Evolutionary conservation across 2,888 invertebrate genomes (phyloP), one percentile per base, ranked within the genome.

Genomic region (Amitus sp.): DNA sequence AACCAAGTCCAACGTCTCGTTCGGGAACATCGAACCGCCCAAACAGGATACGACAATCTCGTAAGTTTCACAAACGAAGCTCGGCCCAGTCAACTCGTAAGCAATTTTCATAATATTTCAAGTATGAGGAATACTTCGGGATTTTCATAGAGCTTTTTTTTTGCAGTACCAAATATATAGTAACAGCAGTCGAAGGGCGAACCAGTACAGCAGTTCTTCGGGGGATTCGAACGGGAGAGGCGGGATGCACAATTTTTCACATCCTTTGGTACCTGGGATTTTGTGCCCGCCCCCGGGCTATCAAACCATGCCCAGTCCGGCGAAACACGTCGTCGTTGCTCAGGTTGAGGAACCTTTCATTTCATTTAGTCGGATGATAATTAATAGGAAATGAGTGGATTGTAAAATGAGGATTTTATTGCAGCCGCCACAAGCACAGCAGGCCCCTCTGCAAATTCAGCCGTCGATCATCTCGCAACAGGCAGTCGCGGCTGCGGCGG

Each of bases 191-290:
- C 81, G 83, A 40, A 75, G 79, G 69, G 65, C 85, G 87, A 72
- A 82, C 48, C 81, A 87, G 86, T 23, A 20, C 19, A 75, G 89
- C 86, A 66, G 91, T 88, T 67, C 86, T 89, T 60, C 94, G 88
- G 83, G 67, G 50, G 78, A 80, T 37, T 80, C 80, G 12, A 81
- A 78, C 23, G 80, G 80, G 34, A 69, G 82, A 63, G 79, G 70
- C 42, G 82, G 78, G 54, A 86, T 86, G 19, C 85, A 90, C 66
- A 90, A 92, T 42, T 96, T 96, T 86, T 92, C 93, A 74, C 93
- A 95, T 75, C 93, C 95, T 82, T 87, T 96, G 82, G 95, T 96
- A 30, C 95, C 95, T n/a, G 95, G 96, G 45, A 93, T 96, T 75
- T 86, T 96, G 51, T 96, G 96, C 83, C 95, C 95, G 75, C 81